Evolutionary conservation across 2,113 vertebrate genomes (phyloP), one percentile per base, ranked within the genome.

Genomic region (Aleadryas rufinucha): DNA sequence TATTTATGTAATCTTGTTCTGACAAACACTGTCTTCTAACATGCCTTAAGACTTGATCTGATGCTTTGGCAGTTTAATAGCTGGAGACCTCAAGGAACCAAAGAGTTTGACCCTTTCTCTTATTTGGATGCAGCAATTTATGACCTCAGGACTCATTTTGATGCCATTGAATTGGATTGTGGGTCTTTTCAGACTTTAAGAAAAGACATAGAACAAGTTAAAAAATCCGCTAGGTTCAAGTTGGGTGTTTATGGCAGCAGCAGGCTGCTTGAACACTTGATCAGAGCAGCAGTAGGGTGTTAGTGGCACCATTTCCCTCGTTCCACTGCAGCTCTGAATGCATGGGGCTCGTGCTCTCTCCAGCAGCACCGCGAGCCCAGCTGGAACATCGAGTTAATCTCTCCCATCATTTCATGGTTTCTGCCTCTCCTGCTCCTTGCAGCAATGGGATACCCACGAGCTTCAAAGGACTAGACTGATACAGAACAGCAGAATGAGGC

Each of bases 341-440:
- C 24, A 28, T 15, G 26, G 33, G 14, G 50, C n/a, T 59, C 1
- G 0, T 5, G 4, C 16, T 28, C 39, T 41, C 49, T 53, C 27
- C 54, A 76, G 17, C 71, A 88, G 60, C 35, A 41, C 35, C 21
- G 4, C 1, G 11, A 79, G n/a, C 37, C 49, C 44, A n/a, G 44
- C 61, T 44, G 33, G 82, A 47, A 13, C 16, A 13, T 0, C 0
- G 0, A 54, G 21, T 63, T 35, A 54, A 63, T 31, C 30, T 41
- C 66, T 65, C 18, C 26, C 52, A 4, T 33, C 35, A 44, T 44
- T 53, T 60, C 90, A 80, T 19, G 26, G 16, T n/a, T 4, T 16
- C 27, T 50, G 18, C 27, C 22, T 70, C n/a, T 52, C n/a, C 30
- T 59, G 8, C 9, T 68, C 66, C 37, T 65, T 56, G 66, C 31